Evolutionary conservation across 2,888 invertebrate species (phyloP).

Genomic region (Villa cingulata): DNA sequence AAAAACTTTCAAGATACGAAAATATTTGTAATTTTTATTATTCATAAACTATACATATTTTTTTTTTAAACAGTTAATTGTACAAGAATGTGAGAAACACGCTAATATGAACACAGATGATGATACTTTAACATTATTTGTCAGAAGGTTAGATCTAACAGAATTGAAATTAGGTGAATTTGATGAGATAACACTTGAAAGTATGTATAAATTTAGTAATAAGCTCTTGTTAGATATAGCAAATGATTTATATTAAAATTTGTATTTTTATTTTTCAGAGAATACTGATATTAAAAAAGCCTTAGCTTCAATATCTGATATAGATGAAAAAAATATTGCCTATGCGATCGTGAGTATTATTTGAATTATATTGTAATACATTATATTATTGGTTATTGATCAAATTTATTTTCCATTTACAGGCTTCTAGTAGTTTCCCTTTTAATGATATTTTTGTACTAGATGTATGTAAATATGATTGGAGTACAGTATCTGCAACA

Average conservation of each 20-base stretch:
- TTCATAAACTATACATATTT: background rate
- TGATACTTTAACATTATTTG: slow-evolving; percentile 43
- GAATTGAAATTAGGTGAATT: slow-evolving; percentile 40
- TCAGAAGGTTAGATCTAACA: slow-evolving; percentile 45
- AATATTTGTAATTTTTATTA: background rate
- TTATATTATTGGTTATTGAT: background rate
- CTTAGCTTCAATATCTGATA: slow-evolving; percentile 41
- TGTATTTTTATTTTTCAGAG: slow-evolving; percentile 21
- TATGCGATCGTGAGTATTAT: slow-evolving; percentile 40
- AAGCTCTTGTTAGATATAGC: background rate
- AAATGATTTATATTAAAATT: background rate
- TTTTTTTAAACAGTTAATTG: slow-evolving; percentile 24
- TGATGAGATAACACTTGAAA: slow-evolving; percentile 45
- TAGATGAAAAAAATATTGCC: slow-evolving; percentile 48
- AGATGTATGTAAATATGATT: slow-evolving; percentile 41
- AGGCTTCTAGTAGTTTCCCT: slow-evolving; percentile 38
- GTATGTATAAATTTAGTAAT: too few species aligned
- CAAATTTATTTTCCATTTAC: background rate
- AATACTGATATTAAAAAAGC: slow-evolving; percentile 38
- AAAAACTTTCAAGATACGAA: too few species aligned
- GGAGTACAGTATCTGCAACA: slow-evolving; percentile 42
- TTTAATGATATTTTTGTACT: slow-evolving; percentile 47
- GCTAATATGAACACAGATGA: slow-evolving; percentile 34
- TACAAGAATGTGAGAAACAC: slow-evolving; percentile 32
- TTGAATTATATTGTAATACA: too few species aligned